Evolutionary conservation across 1,140 invertebrate species (phyloP).

Genomic region (Scaptomyza hsui): DNA sequence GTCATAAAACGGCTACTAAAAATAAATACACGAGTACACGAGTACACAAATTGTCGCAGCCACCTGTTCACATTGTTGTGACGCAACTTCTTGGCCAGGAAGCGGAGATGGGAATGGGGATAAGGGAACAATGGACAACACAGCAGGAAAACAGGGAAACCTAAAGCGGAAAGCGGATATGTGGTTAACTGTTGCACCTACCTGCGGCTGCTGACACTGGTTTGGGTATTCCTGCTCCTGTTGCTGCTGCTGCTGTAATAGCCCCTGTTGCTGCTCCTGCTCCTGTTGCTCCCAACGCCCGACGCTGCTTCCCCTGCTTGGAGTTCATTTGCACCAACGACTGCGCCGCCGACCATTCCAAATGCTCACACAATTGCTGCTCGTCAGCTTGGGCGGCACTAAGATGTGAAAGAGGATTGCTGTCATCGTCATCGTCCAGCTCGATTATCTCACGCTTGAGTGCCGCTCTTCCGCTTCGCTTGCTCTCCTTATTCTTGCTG

Average conservation of each 20-base stretch:
- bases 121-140: neutral
- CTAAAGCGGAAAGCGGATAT: slow-evolving; percentile 52
- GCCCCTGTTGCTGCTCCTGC: slow-evolving; percentile 4
- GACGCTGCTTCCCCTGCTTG: slow-evolving; percentile 75
- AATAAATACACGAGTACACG: slow-evolving; percentile 72
- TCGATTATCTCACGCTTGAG: slow-evolving; percentile 71
- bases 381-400: slow-evolving; percentile 21
- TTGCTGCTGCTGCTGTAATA: neutral
- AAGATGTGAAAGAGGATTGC: neutral
- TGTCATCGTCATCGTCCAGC: slow-evolving; percentile 58
- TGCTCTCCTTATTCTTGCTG: slow-evolving; percentile 43
- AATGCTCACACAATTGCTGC: slow-evolving; percentile 58
- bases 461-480: slow-evolving; percentile 48
- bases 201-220: slow-evolving; percentile 55
- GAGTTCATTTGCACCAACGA: slow-evolving; percentile 82
- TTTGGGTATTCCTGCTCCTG: slow-evolving; percentile 27
- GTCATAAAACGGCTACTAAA: slow-evolving; percentile 77
- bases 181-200: slow-evolving; percentile 62
- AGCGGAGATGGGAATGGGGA: neutral
- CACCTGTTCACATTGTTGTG: slow-evolving; percentile 81
- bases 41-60: slow-evolving; percentile 81
- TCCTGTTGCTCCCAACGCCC: slow-evolving; percentile 35
- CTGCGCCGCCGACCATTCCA: slow-evolving; percentile 82
- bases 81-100: slow-evolving; percentile 59
- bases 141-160: slow-evolving; percentile 16